Conservation (phyloP, 2,888 invertebrate genomes). For the Colostygia pectinataria region DNA sequence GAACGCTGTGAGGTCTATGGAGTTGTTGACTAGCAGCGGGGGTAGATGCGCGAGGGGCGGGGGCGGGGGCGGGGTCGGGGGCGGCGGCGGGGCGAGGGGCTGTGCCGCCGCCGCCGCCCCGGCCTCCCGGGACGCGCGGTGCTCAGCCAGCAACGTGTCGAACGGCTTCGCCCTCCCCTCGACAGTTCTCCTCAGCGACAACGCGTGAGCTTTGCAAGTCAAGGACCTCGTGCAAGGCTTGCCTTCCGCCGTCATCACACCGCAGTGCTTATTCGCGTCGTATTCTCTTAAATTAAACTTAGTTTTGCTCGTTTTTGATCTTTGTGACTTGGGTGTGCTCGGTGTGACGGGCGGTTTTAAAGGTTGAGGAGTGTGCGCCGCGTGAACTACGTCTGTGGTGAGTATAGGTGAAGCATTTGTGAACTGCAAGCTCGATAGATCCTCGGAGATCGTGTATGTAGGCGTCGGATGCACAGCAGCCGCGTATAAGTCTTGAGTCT, state of each 20-base stretch:
- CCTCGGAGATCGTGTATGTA: slow-evolving; percentile 59
- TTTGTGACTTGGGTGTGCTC: slow-evolving; percentile 48
- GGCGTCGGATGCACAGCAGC: slow-evolving; percentile 51
- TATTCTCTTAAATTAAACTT: slow-evolving; percentile 85
- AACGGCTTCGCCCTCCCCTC: slow-evolving; percentile 88
- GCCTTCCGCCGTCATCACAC: slow-evolving; percentile 87
- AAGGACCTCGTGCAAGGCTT: slow-evolving; percentile 91
- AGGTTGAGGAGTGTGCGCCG: slow-evolving; percentile 35
- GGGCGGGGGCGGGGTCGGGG: no score
- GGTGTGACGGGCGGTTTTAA: slow-evolving; percentile 43
- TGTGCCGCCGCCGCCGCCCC: slow-evolving; percentile 45
- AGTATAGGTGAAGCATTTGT: slow-evolving; percentile 57
- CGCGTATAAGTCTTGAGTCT: slow-evolving; percentile 62
- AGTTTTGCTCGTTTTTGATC: slow-evolving; percentile 64
- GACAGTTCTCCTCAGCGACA: slow-evolving; percentile 87
- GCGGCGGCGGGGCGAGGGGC: slow-evolving; percentile 37
- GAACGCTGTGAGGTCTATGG: slow-evolving; percentile 64
- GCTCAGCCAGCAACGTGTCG: slow-evolving; percentile 89
- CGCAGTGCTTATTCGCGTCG: slow-evolving; percentile 93
- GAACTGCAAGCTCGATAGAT: slow-evolving; percentile 65
- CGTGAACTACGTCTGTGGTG: slow-evolving; percentile 31
- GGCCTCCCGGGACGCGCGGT: slow-evolving; percentile 85
- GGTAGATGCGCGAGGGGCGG: slow-evolving; percentile 48
- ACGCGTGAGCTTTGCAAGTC: slow-evolving; percentile 87
- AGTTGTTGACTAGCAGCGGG: slow-evolving; percentile 66